phyloP scores from a whole-genome alignment of 1,140 invertebrate genomes.

The Drosophila ficusphila region DNA sequence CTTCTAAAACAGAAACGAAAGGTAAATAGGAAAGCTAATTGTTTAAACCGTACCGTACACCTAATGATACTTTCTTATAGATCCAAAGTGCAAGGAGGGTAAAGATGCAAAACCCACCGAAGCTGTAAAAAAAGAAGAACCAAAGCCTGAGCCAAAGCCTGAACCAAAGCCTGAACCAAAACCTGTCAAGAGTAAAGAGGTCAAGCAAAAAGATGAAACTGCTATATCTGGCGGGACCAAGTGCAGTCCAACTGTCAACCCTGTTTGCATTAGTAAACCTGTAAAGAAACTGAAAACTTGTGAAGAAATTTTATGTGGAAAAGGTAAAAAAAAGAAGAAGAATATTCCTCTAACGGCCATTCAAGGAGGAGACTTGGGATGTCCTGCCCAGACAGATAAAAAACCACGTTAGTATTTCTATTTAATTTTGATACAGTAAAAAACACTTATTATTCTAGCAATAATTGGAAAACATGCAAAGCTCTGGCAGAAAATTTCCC shows the following conservation, averaged over 20 bases:
- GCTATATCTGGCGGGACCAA: not conserved
- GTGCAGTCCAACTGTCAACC: not conserved
- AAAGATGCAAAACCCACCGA: not conserved
- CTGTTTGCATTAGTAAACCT: not conserved
- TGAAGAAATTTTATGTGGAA: not conserved
- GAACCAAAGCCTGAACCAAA: too few relatives aligned
- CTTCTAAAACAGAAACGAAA: not conserved
- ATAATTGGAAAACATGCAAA: not conserved
- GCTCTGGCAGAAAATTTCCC: not conserved
- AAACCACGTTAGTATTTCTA: not conserved
- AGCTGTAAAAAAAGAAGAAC: not conserved
- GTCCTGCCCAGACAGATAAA: not conserved
- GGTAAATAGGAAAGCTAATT: not conserved
- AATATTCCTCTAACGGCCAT: not conserved
- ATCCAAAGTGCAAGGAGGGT: not conserved
- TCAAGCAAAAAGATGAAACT: not conserved
- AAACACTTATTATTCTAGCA: not conserved
- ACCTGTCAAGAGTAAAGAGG: too few relatives aligned
- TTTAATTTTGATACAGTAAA: not conserved
- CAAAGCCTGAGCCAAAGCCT: too few relatives aligned
- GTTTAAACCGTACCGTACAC: too few relatives aligned
- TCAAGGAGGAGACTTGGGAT: constrained; percentile 3
- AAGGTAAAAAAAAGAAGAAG: not conserved
- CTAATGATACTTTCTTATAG: not conserved
- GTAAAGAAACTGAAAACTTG: not conserved